Base-by-base conservation (phyloP, 2,113 vertebrate species). In the Genyomyrus donnyi region DNA sequence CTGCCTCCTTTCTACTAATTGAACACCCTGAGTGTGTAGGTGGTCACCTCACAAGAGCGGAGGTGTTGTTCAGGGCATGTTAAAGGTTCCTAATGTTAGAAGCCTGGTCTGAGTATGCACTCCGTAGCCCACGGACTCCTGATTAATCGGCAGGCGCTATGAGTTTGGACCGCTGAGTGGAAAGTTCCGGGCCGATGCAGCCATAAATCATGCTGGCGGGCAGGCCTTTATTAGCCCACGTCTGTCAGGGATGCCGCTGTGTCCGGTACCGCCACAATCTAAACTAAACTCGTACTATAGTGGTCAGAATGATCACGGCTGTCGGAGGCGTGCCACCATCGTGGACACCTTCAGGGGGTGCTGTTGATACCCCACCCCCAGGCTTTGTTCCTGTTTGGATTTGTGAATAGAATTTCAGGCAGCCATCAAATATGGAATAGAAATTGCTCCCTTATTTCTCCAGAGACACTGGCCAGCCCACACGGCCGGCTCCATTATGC, bases 371-470 rank as follows among this genome's bases (percentile, higher is more conserved):
- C 31, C 35, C 70, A 15, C 97, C 98, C 98, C 97, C 95, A 96
- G 97, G 97, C 97, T 96, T 98, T 99, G 98, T 97, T 99, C 98
- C 97, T 99, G 97, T 99, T 99, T 99, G 97, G 97, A 98, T 98
- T 99, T 98, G 97, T 97, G 97, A 98, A 99, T 98, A 96, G 98
- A 97, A 97, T 98, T 98, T 98, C 77, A 97, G 97, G 96, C 96
- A 95, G 96, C 97, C 97, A 97, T 98, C 97, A 98, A 97, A 97
- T 97, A 97, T 93, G 89, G 98, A 99, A 98, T 99, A 98, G 98
- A 99, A 98, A 99, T 98, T 97, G 97, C 97, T 97, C 96, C 96
- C 94, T 98, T 98, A 98, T 99, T 99, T 99, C 98, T 99, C 98
- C 90, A 21, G 98, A 99, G 98, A 97, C 97, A 94, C 93, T 94